Conservation (phyloP, 2,888 invertebrate genomes). For the Uloborus plumipes region DNA sequence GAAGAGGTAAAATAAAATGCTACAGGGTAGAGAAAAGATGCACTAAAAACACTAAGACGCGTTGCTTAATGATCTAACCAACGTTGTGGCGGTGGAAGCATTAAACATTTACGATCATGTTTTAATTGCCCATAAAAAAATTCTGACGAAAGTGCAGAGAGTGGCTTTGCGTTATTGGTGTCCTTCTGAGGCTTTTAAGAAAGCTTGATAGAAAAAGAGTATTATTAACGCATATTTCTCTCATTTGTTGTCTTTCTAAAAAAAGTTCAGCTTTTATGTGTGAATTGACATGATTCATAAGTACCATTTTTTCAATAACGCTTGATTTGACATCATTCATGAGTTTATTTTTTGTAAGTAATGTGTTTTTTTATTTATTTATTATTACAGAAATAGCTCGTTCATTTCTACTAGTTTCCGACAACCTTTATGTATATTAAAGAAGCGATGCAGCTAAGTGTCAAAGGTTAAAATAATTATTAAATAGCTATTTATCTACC, state of each 20-base stretch:
- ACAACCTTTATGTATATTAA: too few relatives aligned
- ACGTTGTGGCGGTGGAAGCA: conserved; percentile 46
- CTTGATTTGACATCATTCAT: too few relatives aligned
- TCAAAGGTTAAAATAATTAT: too few relatives aligned
- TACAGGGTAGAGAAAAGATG: conserved; percentile 42
- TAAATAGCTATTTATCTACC: too few relatives aligned
- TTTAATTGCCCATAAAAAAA: conserved; percentile 60
- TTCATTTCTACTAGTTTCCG: too few relatives aligned
- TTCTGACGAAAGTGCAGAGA: conserved; percentile 40
- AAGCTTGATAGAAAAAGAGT: conserved; percentile 30
- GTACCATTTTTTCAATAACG: too few relatives aligned
- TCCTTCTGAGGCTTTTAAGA: conserved; percentile 53
- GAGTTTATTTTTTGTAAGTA: too few relatives aligned
- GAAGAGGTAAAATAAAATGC: conserved; percentile 53
- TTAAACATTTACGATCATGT: conserved; percentile 61
- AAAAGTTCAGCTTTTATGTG: neutral
- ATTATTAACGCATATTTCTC: conserved; percentile 30
- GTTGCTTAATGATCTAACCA: conserved; percentile 54
- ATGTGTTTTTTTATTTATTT: too few relatives aligned
- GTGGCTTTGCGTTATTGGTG: conserved; percentile 49
- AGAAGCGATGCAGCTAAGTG: too few relatives aligned
- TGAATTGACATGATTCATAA: neutral
- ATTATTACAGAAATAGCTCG: too few relatives aligned
- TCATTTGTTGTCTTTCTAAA: conserved; percentile 6
- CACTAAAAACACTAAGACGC: conserved; percentile 32